These are phyloP conservation scores for Ornithoptera alexandrae DNA, from an alignment of 2,888 invertebrate species.

Conservation along the genomic window DNA sequence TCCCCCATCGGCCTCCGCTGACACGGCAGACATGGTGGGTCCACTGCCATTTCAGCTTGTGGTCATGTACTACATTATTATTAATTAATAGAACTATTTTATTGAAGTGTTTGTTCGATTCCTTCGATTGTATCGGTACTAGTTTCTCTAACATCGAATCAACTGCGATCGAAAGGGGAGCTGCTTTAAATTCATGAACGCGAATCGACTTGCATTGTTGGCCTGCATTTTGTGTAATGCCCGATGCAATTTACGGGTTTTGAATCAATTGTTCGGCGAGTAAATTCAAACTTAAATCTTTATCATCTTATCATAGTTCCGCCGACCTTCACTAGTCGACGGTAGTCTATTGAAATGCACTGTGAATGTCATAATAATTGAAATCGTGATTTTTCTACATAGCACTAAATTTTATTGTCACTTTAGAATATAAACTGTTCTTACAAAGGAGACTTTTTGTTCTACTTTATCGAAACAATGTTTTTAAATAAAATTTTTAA, in stretches of 20 bases:
- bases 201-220: slow-evolving; percentile 17
- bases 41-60: too few species aligned
- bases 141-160: slow-evolving; percentile 3
- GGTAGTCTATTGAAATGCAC: slow-evolving; percentile 7
- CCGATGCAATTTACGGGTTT: slow-evolving; percentile 18
- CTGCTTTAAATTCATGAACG: slow-evolving; percentile 27
- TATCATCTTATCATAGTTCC: slow-evolving; percentile 12
- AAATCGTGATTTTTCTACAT: not conserved
- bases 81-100: too few species aligned
- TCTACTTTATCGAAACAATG: too few species aligned
- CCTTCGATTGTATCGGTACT: too few species aligned
- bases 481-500: too few species aligned
- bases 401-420: too few species aligned
- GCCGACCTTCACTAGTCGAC: slow-evolving; percentile 2
- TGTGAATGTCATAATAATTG: not conserved
- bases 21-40: too few species aligned
- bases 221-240: slow-evolving; percentile 14
- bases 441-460: too few species aligned
- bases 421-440: too few species aligned
- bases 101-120: too few species aligned
- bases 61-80: too few species aligned
- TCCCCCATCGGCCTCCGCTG: too few species aligned
- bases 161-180: not conserved
- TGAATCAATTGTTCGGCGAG: slow-evolving; percentile 21
- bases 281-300: slow-evolving; percentile 18